Base-by-base conservation (phyloP, 2,888 invertebrate genomes). In the Pollenia labialis region DNA sequence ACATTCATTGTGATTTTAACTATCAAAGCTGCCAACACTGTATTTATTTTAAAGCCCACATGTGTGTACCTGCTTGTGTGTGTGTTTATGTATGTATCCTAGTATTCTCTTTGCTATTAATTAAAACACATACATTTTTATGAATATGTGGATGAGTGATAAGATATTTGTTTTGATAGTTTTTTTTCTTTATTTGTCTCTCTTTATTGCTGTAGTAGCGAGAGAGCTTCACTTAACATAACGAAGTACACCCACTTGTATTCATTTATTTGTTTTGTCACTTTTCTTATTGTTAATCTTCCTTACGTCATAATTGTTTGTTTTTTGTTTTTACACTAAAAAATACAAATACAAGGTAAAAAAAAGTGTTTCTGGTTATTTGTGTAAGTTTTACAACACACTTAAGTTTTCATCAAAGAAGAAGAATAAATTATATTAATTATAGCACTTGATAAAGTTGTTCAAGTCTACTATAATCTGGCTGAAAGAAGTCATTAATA, bases 191-290 rank as follows among this genome's bases (percentile, higher is more conserved):
- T 46, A 0, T 75, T 18, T 44, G 40, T 69, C 44, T 75, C 58
- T n/a, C 1, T 56, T 42, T 44, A 40, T 44, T 40, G 48, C 42
- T 16, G 6, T 62, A 52, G 60, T 77, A 42, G 77, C 62, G 74
- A 85, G 62, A 85, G 74, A 85, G 74, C 74, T 77, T 74, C 69
- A 85, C 85, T 82, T 69, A 68, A 85, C 81, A 85, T 85, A 85
- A 85, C 82, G 77, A 85, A 82, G 79, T 85, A 74, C 85, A 56
- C 68, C 72, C 68, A 79, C 81, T 85, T 74, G 68, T 81, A 79
- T 66, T 76, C 44, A 75, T 74, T 80, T 69, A 52, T 58, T 72
- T 58, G 50, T 60, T 77, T 85, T 76, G n/a, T 56, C 10, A 50
- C 52, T 66, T 54, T 18, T 52, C 54, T 62, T 58, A 2, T 14